These are phyloP conservation scores for Chaetodon trifascialis DNA, from an alignment of 2,113 vertebrate genomes.

Conservation along the genomic window DNA sequence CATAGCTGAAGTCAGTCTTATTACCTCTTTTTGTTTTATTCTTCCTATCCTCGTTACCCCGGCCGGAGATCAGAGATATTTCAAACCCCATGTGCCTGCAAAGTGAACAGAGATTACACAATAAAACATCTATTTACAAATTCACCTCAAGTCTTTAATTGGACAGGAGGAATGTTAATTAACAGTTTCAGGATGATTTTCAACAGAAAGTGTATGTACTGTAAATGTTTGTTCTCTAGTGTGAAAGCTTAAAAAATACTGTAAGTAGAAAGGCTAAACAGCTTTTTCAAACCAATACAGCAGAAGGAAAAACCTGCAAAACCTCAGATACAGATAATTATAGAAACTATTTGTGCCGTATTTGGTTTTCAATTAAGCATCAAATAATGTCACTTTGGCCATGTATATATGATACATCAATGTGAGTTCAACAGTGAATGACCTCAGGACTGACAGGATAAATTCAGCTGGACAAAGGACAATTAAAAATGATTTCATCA, in stretches of 20 bases:
- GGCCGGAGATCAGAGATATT: background rate
- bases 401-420: too few species aligned
- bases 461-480: background rate
- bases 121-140: background rate
- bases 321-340: background rate
- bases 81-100: conserved; percentile 51
- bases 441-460: background rate
- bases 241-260: background rate
- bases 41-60: background rate
- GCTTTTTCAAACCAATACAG: background rate
- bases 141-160: background rate
- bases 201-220: background rate
- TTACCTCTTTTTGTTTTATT: conserved; percentile 48
- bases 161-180: background rate
- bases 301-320: background rate
- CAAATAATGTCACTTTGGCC: background rate
- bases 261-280: background rate
- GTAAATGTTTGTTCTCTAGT: background rate
- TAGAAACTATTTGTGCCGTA: background rate
- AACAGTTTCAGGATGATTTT: background rate
- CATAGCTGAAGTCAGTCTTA: background rate
- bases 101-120: background rate
- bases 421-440: background rate
- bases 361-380: background rate
- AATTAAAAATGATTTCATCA: background rate